Percentiles rank a stretch among this genome's conserved stretches.
Conservation (phyloP, 2,797 vertebrate species). For the Thaleichthys pacificus region DNA sequence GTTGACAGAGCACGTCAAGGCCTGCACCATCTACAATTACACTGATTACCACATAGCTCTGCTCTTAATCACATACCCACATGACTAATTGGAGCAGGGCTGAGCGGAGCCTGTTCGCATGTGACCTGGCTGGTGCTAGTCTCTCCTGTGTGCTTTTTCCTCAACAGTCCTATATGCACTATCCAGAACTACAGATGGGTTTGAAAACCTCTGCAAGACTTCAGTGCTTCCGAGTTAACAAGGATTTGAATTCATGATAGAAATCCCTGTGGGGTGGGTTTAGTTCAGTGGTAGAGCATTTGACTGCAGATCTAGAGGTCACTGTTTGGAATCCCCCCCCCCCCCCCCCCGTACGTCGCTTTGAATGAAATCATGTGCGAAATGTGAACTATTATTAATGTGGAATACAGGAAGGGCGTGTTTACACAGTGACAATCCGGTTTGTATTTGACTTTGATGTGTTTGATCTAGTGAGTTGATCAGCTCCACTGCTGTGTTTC, state of each 20-base stretch:
- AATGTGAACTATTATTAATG: too few species aligned
- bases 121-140: background rate
- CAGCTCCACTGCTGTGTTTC: background rate
- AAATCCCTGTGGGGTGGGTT: too few species aligned
- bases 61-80: conserved; percentile 29
- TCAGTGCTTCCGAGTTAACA: too few species aligned
- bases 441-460: background rate
- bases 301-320: too few species aligned
- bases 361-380: too few species aligned
- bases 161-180: background rate
- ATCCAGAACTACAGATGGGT: background rate
- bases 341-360: too few species aligned
- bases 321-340: too few species aligned
- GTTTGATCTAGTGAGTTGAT: background rate
- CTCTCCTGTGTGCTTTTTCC: background rate
- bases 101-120: conserved; percentile 4
- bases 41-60: conserved; percentile 31
- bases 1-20: conserved; percentile 28
- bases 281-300: too few species aligned
- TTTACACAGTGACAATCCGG: too few species aligned
- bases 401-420: too few species aligned
- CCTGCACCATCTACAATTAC: conserved; percentile 28
- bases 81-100: conserved; percentile 32
- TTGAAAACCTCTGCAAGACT: too few species aligned
- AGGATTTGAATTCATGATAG: too few species aligned